Percentiles rank a stretch among this genome's conserved stretches.
Conservation (phyloP, 2,888 invertebrate species). For the Trichopria drosophilae region DNA sequence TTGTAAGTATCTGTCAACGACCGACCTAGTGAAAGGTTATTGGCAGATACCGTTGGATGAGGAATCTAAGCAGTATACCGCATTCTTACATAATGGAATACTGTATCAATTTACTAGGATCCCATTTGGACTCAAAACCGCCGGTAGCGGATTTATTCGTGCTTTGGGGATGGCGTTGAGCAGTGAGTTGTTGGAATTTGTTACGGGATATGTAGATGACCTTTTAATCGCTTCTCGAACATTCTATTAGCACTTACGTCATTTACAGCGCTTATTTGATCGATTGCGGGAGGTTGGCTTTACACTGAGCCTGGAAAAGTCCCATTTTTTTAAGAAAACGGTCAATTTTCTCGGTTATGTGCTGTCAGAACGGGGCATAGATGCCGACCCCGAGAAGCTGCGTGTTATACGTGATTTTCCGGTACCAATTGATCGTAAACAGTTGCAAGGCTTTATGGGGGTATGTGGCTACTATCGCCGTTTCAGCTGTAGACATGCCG, state of each 20-base stretch:
- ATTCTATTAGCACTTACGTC: too few species aligned
- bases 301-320: background rate
- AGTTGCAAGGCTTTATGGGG: too few species aligned
- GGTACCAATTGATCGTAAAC: slow-evolving; percentile 33
- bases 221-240: slow-evolving; percentile 37
- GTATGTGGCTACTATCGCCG: too few species aligned
- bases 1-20: slow-evolving; percentile 23
- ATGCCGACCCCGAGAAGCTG: slow-evolving; percentile 24
- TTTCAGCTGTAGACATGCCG: too few species aligned
- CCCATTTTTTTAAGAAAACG: background rate
- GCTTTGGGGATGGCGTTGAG: slow-evolving; percentile 34
- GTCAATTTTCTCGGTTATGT: too few species aligned
- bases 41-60: slow-evolving; percentile 34
- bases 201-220: slow-evolving; percentile 44
- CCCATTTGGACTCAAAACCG: slow-evolving; percentile 44
- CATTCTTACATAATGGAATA: slow-evolving; percentile 29
- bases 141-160: slow-evolving; percentile 31
- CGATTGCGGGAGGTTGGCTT: slow-evolving; percentile 1
- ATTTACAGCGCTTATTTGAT: slow-evolving; percentile 8
- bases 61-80: slow-evolving; percentile 27
- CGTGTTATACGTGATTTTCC: slow-evolving; percentile 35
- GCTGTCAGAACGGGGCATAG: too few species aligned
- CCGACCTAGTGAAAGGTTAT: slow-evolving; percentile 35
- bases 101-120: slow-evolving; percentile 40
- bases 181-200: slow-evolving; percentile 36